Evolutionary conservation across 2,113 vertebrate genomes (phyloP).

Genomic region (Pontoporia blainvillei): DNA sequence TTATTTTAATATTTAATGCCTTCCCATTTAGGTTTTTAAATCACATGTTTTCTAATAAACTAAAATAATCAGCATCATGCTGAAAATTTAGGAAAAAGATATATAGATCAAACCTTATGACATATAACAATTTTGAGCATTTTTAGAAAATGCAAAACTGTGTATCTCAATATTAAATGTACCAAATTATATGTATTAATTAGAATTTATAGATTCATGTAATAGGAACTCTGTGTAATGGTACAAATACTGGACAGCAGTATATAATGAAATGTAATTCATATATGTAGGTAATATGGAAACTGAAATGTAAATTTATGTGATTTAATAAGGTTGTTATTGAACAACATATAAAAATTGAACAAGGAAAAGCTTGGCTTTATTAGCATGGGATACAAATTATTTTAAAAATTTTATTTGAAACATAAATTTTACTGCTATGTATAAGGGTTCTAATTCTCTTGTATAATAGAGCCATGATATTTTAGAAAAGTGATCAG

Average conservation of each 20-base stretch:
- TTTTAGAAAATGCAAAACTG: conserved; percentile 46
- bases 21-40: conserved; percentile 60
- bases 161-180: conserved; percentile 55
- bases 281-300: conserved; percentile 68
- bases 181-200: conserved; percentile 73
- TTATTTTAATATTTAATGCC: conserved; percentile 71
- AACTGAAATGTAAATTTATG: conserved; percentile 81
- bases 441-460: conserved; percentile 72
- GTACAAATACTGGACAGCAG: conserved; percentile 51
- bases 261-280: conserved; percentile 65
- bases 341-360: conserved; percentile 77
- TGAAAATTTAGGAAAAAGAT: conserved; percentile 51
- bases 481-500: conserved; percentile 65
- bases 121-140: conserved; percentile 28
- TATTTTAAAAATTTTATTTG: conserved; percentile 77
- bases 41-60: conserved; percentile 51
- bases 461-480: conserved; percentile 65
- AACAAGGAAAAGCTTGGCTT: conserved; percentile 72
- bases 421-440: conserved; percentile 77
- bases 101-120: conserved; percentile 32
- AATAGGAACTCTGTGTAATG: conserved; percentile 62
- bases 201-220: conserved; percentile 77
- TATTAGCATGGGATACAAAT: conserved; percentile 66
- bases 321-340: conserved; percentile 80
- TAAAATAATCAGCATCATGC: conserved; percentile 39